Evolutionary conservation across 2,888 invertebrate genomes (phyloP).

Genomic region (Dryobotodes eremita): DNA sequence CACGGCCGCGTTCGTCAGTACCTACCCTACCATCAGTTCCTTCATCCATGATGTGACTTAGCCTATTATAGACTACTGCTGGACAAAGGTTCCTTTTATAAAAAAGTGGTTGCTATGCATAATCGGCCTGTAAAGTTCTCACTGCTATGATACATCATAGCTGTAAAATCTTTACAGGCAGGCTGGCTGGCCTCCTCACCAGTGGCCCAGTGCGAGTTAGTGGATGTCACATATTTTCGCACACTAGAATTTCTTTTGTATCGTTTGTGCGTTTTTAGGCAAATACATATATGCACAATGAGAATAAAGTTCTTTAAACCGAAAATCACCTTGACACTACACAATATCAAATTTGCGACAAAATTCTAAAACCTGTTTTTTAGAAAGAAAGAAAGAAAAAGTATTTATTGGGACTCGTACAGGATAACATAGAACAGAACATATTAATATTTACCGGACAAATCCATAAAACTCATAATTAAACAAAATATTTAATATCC

Average conservation of each 20-base stretch:
- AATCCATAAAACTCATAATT: not conserved
- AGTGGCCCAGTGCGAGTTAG: too few species aligned
- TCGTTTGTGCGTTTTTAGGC: not conserved
- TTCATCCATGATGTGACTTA: slow-evolving; percentile 43
- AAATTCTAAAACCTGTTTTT: not conserved
- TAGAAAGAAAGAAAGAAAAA: too few species aligned
- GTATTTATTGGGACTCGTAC: too few species aligned
- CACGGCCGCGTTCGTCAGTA: slow-evolving; percentile 38
- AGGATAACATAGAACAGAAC: too few species aligned
- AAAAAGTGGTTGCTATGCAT: not conserved
- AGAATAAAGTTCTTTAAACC: too few species aligned
- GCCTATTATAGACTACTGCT: slow-evolving; percentile 10
- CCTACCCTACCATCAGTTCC: slow-evolving; percentile 30
- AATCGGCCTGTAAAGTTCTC: too few species aligned
- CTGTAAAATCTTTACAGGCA: too few species aligned
- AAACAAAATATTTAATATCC: not conserved
- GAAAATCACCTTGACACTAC: not conserved
- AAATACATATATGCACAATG: too few species aligned
- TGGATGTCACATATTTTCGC: not conserved
- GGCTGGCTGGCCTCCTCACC: too few species aligned
- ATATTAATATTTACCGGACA: not conserved
- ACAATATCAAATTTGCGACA: not conserved
- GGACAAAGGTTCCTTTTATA: not conserved
- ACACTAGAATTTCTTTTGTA: not conserved
- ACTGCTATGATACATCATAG: too few species aligned